phyloP scores from a whole-genome alignment of 2,888 invertebrate genomes.

The Drosophila quinaria region DNA sequence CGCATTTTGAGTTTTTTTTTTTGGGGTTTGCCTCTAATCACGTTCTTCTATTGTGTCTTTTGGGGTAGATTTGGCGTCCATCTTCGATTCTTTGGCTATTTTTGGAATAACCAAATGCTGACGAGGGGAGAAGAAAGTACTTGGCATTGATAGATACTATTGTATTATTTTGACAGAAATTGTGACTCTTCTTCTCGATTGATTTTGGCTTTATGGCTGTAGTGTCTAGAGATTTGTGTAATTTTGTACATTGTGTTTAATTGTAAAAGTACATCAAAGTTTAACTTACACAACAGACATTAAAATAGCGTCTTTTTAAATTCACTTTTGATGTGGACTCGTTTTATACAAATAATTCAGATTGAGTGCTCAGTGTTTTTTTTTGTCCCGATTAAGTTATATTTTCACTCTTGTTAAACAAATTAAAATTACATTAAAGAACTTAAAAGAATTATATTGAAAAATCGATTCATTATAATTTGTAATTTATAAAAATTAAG shows the following conservation, averaged over 20 bases:
- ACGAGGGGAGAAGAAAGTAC: conserved; percentile 2
- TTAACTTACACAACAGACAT: too few relatives aligned
- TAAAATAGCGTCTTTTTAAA: too few relatives aligned
- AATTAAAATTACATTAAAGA: too few relatives aligned
- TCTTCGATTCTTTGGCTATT: conserved; percentile 23
- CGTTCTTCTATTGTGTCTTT: conserved; percentile 26
- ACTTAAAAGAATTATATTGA: too few relatives aligned
- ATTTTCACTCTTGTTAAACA: too few relatives aligned
- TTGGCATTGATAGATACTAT: background rate
- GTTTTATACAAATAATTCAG: too few relatives aligned
- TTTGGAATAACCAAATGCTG: conserved; percentile 21
- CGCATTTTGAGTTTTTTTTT: conserved; percentile 22
- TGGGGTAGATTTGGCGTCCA: conserved; percentile 41
- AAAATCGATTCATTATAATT: too few relatives aligned
- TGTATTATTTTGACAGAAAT: background rate
- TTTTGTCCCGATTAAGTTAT: too few relatives aligned
- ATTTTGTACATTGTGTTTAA: background rate
- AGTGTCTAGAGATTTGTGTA: background rate
- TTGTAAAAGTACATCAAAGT: background rate
- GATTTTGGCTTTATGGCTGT: too few relatives aligned
- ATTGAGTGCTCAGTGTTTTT: too few relatives aligned
- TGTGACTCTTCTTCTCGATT: background rate
- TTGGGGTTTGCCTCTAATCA: conserved; percentile 42
- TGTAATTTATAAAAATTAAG: too few relatives aligned
- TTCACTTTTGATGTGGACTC: too few relatives aligned